Conservation (phyloP, 2,888 invertebrate species). For the Acleris laterana region DNA sequence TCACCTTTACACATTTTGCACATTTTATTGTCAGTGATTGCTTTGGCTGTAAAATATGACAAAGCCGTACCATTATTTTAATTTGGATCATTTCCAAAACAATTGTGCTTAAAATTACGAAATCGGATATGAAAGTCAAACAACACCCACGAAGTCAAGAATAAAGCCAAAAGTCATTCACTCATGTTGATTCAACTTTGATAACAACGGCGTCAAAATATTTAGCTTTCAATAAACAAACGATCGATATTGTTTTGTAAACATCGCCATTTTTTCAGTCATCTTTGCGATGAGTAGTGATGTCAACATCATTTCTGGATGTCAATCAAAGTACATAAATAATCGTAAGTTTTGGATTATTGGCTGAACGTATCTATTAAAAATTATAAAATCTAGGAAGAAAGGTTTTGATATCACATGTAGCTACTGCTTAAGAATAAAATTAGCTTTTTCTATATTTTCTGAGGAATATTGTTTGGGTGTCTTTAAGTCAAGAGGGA, state of each 20-base stretch:
- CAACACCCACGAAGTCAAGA: slow-evolving; percentile 14
- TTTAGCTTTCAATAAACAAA: slow-evolving; percentile 18
- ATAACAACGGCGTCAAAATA: slow-evolving; percentile 11
- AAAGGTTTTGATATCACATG: no score
- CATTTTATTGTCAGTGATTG: not conserved
- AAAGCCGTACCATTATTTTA: not conserved
- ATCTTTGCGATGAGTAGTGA: not conserved
- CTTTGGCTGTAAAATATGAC: not conserved
- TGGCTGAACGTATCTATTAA: no score
- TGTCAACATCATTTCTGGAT: not conserved
- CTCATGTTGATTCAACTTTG: slow-evolving; percentile 7
- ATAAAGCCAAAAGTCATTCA: slow-evolving; percentile 19
- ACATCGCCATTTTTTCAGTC: slow-evolving; percentile 4
- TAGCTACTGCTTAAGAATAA: no score
- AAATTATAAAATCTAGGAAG: no score
- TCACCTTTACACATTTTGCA: no score
- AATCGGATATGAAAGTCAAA: slow-evolving; percentile 29
- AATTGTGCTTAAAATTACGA: slow-evolving; percentile 19
- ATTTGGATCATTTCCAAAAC: slow-evolving; percentile 34
- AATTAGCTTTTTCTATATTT: no score
- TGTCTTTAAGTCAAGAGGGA: no score
- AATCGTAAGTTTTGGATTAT: no score
- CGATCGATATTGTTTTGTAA: slow-evolving; percentile 23
- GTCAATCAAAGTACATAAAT: no score
- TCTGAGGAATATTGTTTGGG: no score